Evolutionary conservation across 2,888 invertebrate genomes (phyloP), one percentile per base, ranked within the genome.

Genomic region (Ariolimax columbianus): DNA sequence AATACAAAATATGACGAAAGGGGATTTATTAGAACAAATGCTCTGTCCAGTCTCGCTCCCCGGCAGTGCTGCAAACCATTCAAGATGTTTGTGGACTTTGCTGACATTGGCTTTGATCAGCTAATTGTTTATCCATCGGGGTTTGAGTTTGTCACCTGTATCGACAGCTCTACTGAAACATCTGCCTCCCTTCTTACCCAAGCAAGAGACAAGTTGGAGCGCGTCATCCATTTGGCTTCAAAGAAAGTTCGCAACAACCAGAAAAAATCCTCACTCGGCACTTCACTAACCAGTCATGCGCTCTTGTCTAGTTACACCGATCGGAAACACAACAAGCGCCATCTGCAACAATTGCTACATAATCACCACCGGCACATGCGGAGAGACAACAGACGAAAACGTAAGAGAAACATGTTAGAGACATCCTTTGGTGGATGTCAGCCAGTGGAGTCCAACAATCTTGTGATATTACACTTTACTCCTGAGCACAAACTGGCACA

Each of bases 401-500:
- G 11, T 43, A 47, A 26, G n/a, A 30, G 68, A 38, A 11, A 47
- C 68, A 68, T 30, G 23, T 40, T 68, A 43, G 70, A 68, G 30
- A 11, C 33, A 30, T 9, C 43, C 70, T 11, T 19, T 0, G 17
- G 23, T 14, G 47, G 1, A 11, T 80, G 80, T 33, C 14, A n/a
- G 30, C 47, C 80, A 14, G 70, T 70, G 14, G 68, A 80, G 43
- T 47, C 68, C 26, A 14, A 68, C 17, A 30, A 80, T 36, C 66
- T 80, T 40, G 47, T 80, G 66, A 47, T 80, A 68, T 80, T 80
- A 47, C 51, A 80, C 33, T 80, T 80, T 33, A 68, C 68, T 30
- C 80, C 14, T 36, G 80, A 68, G 36, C 80, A 80, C 33, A 68
- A 43, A 1, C 43, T 80, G 66, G 80, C 33, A 30, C 30, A 51